Evolutionary conservation across 1,140 invertebrate genomes (phyloP).

Genomic region (Drosophila parabipectinata): DNA sequence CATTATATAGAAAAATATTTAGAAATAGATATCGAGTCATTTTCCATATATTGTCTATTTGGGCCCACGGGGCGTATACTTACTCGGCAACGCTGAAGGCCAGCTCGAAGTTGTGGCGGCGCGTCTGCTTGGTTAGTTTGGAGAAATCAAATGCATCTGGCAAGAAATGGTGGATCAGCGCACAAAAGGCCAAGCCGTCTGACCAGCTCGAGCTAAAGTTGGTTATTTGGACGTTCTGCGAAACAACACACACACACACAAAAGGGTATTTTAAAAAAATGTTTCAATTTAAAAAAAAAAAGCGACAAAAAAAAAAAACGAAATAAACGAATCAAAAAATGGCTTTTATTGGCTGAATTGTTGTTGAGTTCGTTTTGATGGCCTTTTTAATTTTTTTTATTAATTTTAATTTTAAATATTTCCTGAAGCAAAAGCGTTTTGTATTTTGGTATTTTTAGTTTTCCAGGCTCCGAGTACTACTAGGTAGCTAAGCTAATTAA

Average conservation of each 20-base stretch:
- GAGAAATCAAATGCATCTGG: constrained; percentile 98
- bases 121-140: constrained; percentile 92
- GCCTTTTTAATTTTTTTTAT: background rate
- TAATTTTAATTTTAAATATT: background rate
- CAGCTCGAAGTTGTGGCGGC: constrained; percentile 97
- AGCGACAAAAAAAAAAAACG: background rate
- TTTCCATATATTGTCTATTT: background rate
- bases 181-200: constrained; percentile 98
- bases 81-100: constrained; percentile 99
- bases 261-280: background rate
- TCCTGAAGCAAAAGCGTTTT: background rate
- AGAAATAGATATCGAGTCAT: too few relatives aligned
- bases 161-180: constrained; percentile 97
- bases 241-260: constrained; percentile 31
- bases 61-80: constrained; percentile 84
- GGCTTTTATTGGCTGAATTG: background rate
- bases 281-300: background rate
- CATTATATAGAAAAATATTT: background rate
- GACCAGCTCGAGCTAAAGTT: constrained; percentile 99
- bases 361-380: constrained; percentile 2
- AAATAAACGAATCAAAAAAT: background rate
- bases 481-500: constrained; percentile 13
- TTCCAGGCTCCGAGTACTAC: background rate
- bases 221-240: constrained; percentile 94
- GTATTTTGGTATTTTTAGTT: background rate